phyloP scores from a whole-genome alignment of 1,140 invertebrate genomes.

The Drosophila setifemur region DNA sequence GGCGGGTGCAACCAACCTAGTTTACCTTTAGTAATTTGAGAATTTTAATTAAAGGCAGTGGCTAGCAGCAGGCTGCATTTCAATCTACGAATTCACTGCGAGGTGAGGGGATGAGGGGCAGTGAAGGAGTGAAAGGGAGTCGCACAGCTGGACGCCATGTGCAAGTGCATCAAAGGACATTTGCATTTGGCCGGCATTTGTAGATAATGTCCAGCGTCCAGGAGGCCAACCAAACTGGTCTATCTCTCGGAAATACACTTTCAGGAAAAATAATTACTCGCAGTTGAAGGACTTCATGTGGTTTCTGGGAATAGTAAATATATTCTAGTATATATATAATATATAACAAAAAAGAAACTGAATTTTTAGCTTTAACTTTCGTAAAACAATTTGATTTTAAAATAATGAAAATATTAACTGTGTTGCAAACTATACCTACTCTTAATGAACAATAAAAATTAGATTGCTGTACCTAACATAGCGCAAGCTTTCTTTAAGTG shows the following conservation, averaged over 20 bases:
- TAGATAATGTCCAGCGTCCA: slow-evolving; percentile 60
- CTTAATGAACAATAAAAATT: neutral
- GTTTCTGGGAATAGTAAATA: no score
- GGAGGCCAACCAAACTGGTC: slow-evolving; percentile 37
- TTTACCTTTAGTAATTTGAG: slow-evolving; percentile 70
- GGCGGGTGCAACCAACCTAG: slow-evolving; percentile 38
- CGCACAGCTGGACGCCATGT: slow-evolving; percentile 48
- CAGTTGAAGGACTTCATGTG: neutral
- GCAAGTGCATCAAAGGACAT: slow-evolving; percentile 62
- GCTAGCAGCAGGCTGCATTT: slow-evolving; percentile 20
- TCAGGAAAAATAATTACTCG: neutral
- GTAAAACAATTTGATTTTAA: no score
- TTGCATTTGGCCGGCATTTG: slow-evolving; percentile 61
- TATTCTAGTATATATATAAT: no score
- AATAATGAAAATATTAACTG: no score
- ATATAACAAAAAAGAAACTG: no score
- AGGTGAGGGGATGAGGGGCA: neutral
- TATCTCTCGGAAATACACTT: slow-evolving; percentile 19
- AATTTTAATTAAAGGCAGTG: slow-evolving; percentile 71
- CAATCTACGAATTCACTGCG: slow-evolving; percentile 24
- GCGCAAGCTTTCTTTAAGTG: neutral
- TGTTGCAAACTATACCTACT: no score
- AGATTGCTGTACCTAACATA: neutral
- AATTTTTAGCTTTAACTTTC: no score
- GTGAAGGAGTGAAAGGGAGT: neutral